A percentile compares a stretch with the other conserved stretches of the same genome.
These are phyloP conservation scores for Aegypius monachus DNA, from an alignment of 2,113 vertebrate species.

Conservation along the genomic window DNA sequence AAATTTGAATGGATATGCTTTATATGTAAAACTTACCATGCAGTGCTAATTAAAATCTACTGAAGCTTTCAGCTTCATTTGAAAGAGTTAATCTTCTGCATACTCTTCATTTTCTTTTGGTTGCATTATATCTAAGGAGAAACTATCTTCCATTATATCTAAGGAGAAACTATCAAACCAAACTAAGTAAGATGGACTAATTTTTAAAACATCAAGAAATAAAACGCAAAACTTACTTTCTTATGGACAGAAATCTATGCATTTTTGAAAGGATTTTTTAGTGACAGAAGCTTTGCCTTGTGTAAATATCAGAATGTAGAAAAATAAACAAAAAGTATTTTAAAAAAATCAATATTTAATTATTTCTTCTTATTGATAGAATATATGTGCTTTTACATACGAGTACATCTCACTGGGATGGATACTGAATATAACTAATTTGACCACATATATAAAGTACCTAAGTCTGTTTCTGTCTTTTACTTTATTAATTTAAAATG, in stretches of 20 bases:
- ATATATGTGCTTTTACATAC: neutral
- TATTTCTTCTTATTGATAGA: neutral
- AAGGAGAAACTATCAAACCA: neutral
- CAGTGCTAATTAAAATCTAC: conserved; percentile 66
- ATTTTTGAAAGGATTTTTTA: neutral
- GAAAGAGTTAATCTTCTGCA: conserved; percentile 21
- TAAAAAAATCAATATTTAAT: neutral
- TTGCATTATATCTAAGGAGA: neutral
- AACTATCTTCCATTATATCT: neutral
- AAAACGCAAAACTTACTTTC: neutral
- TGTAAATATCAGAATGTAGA: neutral
- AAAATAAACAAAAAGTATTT: neutral
- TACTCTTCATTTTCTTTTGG: neutral
- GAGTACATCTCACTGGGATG: neutral
- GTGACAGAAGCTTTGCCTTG: neutral
- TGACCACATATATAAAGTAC: neutral
- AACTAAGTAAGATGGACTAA: neutral
- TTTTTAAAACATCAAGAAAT: neutral
- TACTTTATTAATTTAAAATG: neutral
- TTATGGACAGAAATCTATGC: neutral
- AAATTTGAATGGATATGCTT: conserved; percentile 20
- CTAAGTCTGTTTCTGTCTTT: neutral
- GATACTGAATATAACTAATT: neutral
- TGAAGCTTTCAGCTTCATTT: conserved; percentile 53
- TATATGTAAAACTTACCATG: conserved; percentile 34